Conservation (phyloP, 2,797 vertebrate species). For the Adrianichthys oophorus region DNA sequence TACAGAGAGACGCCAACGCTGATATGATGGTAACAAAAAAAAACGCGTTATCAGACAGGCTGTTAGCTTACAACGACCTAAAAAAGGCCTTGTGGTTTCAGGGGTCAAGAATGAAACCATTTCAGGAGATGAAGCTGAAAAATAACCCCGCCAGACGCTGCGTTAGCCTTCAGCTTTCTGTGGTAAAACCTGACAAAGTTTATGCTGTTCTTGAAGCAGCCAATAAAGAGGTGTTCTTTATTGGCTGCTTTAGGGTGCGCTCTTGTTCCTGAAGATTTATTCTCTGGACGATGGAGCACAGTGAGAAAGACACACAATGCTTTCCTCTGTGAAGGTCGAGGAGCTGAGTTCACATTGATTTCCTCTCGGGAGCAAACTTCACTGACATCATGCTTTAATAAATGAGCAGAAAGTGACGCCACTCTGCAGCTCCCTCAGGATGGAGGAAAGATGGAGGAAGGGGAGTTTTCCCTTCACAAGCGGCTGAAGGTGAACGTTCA, state of each 20-base stretch:
- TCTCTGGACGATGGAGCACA: conserved; percentile 28
- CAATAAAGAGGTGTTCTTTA: too few relatives aligned
- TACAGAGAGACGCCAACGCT: conserved; percentile 28
- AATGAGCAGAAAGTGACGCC: conserved; percentile 2
- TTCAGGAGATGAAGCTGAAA: not conserved
- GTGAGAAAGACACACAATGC: conserved; percentile 24
- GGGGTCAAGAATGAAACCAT: conserved; percentile 15
- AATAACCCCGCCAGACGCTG: too few relatives aligned
- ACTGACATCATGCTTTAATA: conserved; percentile 49
- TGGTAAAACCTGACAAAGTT: too few relatives aligned
- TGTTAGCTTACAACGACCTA: conserved; percentile 13
- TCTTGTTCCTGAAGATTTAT: conserved; percentile 17
- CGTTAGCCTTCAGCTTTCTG: too few relatives aligned
- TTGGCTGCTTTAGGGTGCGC: too few relatives aligned
- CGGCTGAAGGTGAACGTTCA: too few relatives aligned
- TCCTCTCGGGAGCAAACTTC: conserved; percentile 21
- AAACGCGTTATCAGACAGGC: not conserved
- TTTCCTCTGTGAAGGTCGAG: conserved; percentile 29
- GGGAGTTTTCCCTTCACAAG: not conserved
- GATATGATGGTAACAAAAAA: conserved; percentile 26
- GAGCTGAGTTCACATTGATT: conserved; percentile 26
- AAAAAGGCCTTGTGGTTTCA: conserved; percentile 47
- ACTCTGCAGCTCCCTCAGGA: not conserved
- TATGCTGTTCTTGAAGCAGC: too few relatives aligned
- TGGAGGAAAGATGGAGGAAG: not conserved